These are phyloP conservation scores for Candoia aspera DNA, from an alignment of 2,113 vertebrate species.

Conservation along the genomic window DNA sequence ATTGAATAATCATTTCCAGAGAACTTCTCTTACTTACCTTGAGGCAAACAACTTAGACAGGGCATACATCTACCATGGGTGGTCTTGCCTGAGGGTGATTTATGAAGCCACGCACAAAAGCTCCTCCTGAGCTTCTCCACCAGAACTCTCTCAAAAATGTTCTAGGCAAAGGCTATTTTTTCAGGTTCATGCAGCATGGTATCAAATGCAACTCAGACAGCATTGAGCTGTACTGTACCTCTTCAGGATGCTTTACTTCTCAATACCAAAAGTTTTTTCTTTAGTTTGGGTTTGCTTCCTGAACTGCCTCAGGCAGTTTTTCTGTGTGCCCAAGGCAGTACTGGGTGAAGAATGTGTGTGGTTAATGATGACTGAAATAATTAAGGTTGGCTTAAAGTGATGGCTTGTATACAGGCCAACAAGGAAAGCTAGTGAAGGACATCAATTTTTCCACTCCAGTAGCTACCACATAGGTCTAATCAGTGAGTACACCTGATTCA, in stretches of 20 bases:
- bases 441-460: neutral
- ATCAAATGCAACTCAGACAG: neutral
- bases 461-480: neutral
- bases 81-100: neutral
- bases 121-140: neutral
- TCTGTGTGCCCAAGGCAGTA: neutral
- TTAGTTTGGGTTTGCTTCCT: neutral
- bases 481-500: neutral
- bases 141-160: neutral
- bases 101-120: neutral
- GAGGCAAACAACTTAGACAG: neutral
- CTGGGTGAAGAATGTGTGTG: neutral
- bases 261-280: neutral
- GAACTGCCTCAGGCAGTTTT: slow-evolving; percentile 7
- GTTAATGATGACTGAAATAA: slow-evolving; percentile 17
- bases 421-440: neutral
- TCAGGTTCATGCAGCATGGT: neutral
- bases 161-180: neutral
- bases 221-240: neutral
- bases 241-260: neutral
- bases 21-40: neutral
- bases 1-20: neutral
- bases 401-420: neutral
- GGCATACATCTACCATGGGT: no score
- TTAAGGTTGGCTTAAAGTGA: neutral